Conservation (phyloP, 2,888 invertebrate species). For the Watsonalla cultraria region DNA sequence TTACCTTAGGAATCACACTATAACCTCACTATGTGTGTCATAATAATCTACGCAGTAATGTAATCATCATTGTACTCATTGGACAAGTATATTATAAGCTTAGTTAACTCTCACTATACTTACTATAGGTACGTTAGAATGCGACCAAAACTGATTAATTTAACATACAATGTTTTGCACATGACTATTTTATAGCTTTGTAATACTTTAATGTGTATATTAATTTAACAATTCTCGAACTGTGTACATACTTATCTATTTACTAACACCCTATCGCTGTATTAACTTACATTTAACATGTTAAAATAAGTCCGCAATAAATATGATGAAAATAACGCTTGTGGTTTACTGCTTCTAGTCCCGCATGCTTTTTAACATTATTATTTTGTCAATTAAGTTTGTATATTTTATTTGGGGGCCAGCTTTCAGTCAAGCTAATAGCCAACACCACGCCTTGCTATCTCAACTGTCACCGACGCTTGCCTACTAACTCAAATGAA, state of each 20-base stretch:
- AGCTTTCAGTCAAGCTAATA: conserved; percentile 42
- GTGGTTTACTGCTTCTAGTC: conserved; percentile 74
- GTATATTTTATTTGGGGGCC: conserved; percentile 44
- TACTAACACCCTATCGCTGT: conserved; percentile 53
- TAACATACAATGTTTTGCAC: neutral
- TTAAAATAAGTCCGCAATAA: conserved; percentile 68
- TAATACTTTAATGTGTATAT: neutral
- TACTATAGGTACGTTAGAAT: neutral
- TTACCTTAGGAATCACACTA: no score
- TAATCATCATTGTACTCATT: no score
- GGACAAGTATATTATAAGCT: no score
- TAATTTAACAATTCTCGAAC: neutral
- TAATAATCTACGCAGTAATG: no score
- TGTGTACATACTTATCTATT: conserved; percentile 34
- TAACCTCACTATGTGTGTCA: no score
- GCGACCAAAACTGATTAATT: neutral
- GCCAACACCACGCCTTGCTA: conserved; percentile 25
- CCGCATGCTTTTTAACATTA: conserved; percentile 66
- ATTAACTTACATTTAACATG: conserved; percentile 46
- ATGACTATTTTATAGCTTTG: neutral
- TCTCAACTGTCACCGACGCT: conserved; percentile 20
- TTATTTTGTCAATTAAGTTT: conserved; percentile 34
- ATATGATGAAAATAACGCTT: conserved; percentile 69
- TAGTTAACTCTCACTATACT: neutral
- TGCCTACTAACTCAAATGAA: neutral